phyloP scores from a whole-genome alignment of 2,113 vertebrate genomes.

The Prochilodus magdalenae region DNA sequence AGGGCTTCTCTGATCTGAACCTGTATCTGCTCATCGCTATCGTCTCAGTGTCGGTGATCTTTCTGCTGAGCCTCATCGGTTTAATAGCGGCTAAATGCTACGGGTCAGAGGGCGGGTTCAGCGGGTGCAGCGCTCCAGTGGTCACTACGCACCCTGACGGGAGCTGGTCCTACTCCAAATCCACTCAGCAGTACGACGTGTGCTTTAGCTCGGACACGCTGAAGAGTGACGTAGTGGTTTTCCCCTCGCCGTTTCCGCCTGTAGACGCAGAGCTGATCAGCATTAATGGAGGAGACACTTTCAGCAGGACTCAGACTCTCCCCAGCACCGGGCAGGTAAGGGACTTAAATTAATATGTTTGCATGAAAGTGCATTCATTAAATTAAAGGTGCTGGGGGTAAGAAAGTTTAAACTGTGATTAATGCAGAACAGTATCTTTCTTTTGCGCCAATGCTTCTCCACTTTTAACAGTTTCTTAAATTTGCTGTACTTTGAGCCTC shows the following conservation, averaged over 20 bases:
- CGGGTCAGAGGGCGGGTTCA: conserved; percentile 45
- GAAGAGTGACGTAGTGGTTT: conserved; percentile 45
- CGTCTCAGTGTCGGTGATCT: conserved; percentile 74
- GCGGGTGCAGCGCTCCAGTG: conserved; percentile 48
- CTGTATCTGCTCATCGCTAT: conserved; percentile 77
- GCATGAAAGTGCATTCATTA: conserved; percentile 13
- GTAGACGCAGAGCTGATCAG: conserved; percentile 44
- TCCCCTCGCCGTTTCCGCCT: conserved; percentile 22
- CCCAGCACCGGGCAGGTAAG: neutral
- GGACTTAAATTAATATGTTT: conserved; percentile 16
- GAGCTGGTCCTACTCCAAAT: conserved; percentile 72
- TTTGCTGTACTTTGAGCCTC: neutral
- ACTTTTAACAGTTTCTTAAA: neutral
- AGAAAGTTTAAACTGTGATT: neutral
- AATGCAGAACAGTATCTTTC: neutral
- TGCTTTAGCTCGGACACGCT: conserved; percentile 69
- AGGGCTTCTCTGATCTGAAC: conserved; percentile 69
- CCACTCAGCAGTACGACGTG: conserved; percentile 71
- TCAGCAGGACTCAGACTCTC: conserved; percentile 57
- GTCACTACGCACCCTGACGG: conserved; percentile 61
- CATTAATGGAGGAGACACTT: conserved; percentile 48
- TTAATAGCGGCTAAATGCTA: conserved; percentile 59
- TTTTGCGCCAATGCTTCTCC: too few species aligned
- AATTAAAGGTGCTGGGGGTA: conserved; percentile 36
- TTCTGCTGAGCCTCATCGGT: conserved; percentile 62